Percentiles rank a stretch among this genome's conserved stretches.
These are phyloP conservation scores for Prunella himalayana DNA, from an alignment of 2,113 vertebrate genomes.

Conservation along the genomic window DNA sequence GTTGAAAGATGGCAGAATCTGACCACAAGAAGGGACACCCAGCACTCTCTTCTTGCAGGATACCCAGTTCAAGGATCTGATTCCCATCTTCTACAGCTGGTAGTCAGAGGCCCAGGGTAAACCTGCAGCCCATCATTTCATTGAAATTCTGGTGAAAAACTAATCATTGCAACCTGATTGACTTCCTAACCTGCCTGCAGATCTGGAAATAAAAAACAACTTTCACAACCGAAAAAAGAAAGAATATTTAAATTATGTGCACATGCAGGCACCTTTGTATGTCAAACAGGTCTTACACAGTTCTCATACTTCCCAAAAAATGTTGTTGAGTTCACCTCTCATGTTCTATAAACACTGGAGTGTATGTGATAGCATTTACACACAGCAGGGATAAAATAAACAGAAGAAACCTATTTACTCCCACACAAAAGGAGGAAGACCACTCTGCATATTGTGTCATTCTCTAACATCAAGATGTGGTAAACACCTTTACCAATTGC, in stretches of 20 bases:
- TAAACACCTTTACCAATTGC: not conserved
- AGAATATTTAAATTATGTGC: not conserved
- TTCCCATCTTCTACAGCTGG: not conserved
- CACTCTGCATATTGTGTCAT: not conserved
- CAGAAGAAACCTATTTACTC: not conserved
- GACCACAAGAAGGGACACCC: not conserved
- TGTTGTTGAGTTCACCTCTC: not conserved
- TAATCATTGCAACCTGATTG: fast-evolving
- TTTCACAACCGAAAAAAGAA: not conserved
- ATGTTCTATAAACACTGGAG: not conserved
- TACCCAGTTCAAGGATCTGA: not conserved
- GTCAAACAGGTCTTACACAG: not conserved
- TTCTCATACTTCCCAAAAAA: not conserved
- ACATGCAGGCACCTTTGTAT: not conserved
- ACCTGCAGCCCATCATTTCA: not conserved
- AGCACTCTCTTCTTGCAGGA: not conserved
- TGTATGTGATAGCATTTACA: not conserved
- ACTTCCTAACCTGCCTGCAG: not conserved
- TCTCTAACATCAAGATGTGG: not conserved
- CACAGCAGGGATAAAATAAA: not conserved
- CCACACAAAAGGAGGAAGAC: not conserved
- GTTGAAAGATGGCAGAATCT: not conserved
- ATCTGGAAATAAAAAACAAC: not conserved
- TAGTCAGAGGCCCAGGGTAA: not conserved
- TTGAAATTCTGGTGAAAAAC: not conserved